These are phyloP conservation scores for Chironomus tepperi DNA, from an alignment of 1,140 invertebrate genomes.

Conservation along the genomic window DNA sequence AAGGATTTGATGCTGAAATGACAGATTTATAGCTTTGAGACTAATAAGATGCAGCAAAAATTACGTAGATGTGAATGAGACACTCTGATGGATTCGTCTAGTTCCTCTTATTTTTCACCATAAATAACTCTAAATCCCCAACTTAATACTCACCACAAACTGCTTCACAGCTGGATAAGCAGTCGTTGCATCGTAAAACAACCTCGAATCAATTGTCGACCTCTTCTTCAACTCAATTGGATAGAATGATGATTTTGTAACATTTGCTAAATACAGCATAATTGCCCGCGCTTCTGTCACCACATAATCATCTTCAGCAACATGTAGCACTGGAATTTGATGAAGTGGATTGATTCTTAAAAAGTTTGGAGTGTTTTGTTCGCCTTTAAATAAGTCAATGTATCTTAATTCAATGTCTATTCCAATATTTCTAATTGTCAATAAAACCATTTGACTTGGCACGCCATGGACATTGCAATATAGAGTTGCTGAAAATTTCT, in stretches of 20 bases:
- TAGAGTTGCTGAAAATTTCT: background rate
- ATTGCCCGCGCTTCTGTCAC: slow-evolving; percentile 32
- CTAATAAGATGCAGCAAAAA: slow-evolving; percentile 24
- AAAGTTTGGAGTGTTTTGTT: slow-evolving; percentile 4
- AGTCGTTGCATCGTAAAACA: slow-evolving; percentile 51
- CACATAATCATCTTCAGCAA: slow-evolving; percentile 32
- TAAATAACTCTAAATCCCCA: no score
- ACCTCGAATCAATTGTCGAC: slow-evolving; percentile 46
- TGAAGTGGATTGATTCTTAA: slow-evolving; percentile 33
- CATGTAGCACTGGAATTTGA: slow-evolving; percentile 30
- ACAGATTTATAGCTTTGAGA: background rate
- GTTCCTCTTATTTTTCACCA: no score
- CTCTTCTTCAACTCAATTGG: slow-evolving; percentile 46
- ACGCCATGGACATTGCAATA: background rate
- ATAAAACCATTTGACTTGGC: background rate
- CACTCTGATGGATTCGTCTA: no score
- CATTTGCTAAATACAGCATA: slow-evolving; percentile 34
- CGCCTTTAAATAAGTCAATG: background rate
- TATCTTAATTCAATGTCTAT: background rate
- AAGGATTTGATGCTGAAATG: background rate
- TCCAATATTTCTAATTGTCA: background rate
- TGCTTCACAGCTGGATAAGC: slow-evolving; percentile 28
- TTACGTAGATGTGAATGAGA: background rate
- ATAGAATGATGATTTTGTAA: slow-evolving; percentile 48
- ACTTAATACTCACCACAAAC: slow-evolving; percentile 32